These are phyloP conservation scores for Lophura swinhoii DNA, from an alignment of 2,797 vertebrate genomes.

Conservation along the genomic window DNA sequence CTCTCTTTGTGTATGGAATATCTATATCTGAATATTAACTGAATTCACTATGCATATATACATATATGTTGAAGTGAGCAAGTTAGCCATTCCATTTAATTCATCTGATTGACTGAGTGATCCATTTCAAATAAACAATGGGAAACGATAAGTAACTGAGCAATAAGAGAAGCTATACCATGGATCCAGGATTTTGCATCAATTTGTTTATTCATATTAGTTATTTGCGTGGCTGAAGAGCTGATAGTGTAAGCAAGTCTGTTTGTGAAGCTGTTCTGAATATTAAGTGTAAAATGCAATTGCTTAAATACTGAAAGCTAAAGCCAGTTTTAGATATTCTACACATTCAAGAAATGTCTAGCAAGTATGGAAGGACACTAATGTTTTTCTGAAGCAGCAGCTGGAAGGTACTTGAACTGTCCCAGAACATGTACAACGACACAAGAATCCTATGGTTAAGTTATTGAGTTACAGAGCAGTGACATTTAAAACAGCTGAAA, in stretches of 20 bases:
- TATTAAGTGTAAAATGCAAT: not conserved
- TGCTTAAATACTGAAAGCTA: not conserved
- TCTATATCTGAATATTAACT: not conserved
- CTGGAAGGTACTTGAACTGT: not conserved
- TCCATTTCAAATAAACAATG: not conserved
- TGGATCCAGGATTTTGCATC: not conserved
- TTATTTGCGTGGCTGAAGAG: not conserved
- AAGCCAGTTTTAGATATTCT: not conserved
- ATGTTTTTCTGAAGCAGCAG: not conserved
- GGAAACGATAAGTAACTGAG: not conserved
- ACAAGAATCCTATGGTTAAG: not conserved
- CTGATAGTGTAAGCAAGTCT: not conserved
- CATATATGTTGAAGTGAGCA: not conserved
- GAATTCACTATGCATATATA: not conserved
- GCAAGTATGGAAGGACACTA: not conserved
- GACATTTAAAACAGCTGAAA: not conserved
- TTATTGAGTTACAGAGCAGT: not conserved
- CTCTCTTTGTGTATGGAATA: not conserved
- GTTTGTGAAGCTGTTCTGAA: not conserved
- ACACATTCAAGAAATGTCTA: not conserved
- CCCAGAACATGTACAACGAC: not conserved
- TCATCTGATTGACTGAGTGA: fast-evolving
- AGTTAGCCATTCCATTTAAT: not conserved
- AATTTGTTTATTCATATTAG: not conserved
- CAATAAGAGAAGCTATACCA: not conserved